Percentiles rank a stretch among this genome's conserved stretches.
phyloP scores from a whole-genome alignment of 2,113 vertebrate species.

The Lasiurus cinereus region DNA sequence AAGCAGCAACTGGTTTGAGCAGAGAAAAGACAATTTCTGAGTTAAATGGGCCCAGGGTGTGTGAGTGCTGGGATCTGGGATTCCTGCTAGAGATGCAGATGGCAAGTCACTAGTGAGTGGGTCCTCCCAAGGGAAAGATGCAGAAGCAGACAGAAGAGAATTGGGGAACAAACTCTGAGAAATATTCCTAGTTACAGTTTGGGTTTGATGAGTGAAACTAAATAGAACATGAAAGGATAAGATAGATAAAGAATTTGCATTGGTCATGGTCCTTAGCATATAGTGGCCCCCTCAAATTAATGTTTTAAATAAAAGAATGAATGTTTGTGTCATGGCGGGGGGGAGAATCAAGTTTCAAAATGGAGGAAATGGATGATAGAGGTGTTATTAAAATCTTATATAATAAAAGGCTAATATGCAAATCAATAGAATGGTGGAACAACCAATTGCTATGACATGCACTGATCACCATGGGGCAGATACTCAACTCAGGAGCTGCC shows the following conservation, averaged over 20 bases:
- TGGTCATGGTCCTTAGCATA: too few relatives aligned
- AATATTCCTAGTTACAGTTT: not conserved
- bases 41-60: rapidly evolving
- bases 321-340: not conserved
- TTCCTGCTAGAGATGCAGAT: rapidly evolving
- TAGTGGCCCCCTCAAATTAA: not conserved
- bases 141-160: not conserved
- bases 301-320: not conserved
- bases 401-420: not conserved
- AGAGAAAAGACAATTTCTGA: not conserved
- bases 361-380: not conserved
- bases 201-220: not conserved
- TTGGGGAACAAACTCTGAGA: not conserved
- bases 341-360: not conserved
- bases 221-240: not conserved
- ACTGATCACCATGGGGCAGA: too few relatives aligned
- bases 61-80: rapidly evolving
- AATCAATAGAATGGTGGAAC: too few relatives aligned
- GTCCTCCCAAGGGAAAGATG: not conserved
- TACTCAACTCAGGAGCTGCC: too few relatives aligned
- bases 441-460: too few relatives aligned
- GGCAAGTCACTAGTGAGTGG: not conserved
- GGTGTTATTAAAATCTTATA: not conserved
- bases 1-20: not conserved
- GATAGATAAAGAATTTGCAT: not conserved